These are phyloP conservation scores for Bathybates hornii DNA, from an alignment of 2,113 vertebrate genomes.

Conservation along the genomic window DNA sequence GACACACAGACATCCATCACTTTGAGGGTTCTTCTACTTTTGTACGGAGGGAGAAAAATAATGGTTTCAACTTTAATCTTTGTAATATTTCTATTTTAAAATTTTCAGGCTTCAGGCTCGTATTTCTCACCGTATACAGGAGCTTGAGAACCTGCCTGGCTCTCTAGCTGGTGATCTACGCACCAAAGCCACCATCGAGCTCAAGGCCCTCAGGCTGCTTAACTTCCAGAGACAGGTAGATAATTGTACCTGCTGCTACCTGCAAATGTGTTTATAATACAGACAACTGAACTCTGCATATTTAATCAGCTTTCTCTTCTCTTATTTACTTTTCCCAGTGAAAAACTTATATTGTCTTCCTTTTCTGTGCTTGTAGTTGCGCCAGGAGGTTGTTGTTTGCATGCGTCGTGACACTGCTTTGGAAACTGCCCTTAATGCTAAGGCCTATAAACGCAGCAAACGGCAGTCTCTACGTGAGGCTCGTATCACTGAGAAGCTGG, in stretches of 20 bases:
- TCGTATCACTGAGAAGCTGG: slow-evolving; percentile 95
- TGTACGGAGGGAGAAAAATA: background rate
- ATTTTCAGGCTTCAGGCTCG: slow-evolving; percentile 85
- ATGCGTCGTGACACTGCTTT: slow-evolving; percentile 94
- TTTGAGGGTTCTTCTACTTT: background rate
- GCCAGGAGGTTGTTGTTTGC: slow-evolving; percentile 97
- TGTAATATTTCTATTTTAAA: background rate
- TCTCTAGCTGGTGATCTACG: slow-evolving; percentile 89
- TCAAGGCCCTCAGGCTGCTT: slow-evolving; percentile 92
- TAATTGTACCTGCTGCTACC: background rate
- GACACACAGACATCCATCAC: background rate
- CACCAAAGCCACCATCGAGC: slow-evolving; percentile 95
- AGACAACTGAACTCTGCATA: background rate
- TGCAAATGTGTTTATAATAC: background rate
- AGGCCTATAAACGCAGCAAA: slow-evolving; percentile 98
- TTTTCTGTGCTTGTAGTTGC: slow-evolving; percentile 67
- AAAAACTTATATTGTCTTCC: background rate
- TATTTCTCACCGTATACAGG: slow-evolving; percentile 92
- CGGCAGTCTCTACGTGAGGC: slow-evolving; percentile 92
- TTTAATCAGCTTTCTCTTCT: background rate
- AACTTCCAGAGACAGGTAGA: slow-evolving; percentile 95
- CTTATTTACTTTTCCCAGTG: background rate
- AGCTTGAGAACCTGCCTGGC: slow-evolving; percentile 92
- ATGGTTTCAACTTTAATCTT: background rate
- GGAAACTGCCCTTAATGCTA: slow-evolving; percentile 92